Evolutionary conservation across 2,113 vertebrate genomes (phyloP).

Genomic region (Zosterops hypoxanthus): DNA sequence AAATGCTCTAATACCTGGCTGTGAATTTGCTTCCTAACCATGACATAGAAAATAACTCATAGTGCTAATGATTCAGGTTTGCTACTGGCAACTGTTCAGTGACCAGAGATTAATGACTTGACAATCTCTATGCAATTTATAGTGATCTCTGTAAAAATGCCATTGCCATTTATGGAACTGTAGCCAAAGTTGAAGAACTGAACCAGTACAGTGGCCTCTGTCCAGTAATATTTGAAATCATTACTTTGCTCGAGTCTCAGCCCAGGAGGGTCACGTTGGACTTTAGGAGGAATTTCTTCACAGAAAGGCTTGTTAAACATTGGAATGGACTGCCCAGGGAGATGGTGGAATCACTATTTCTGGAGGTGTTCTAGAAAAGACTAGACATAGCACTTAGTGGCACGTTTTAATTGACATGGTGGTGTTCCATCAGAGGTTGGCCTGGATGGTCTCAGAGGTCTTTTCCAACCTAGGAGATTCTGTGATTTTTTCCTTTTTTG

Average conservation of each 20-base stretch:
- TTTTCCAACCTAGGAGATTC: neutral
- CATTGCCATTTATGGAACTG: neutral
- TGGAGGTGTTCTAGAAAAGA: neutral
- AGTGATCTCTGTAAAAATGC: neutral
- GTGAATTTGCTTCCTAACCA: neutral
- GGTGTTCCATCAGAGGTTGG: accelerated
- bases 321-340: neutral
- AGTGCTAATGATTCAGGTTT: neutral
- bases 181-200: neutral
- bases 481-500: neutral
- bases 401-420: neutral
- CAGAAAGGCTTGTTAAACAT: neutral
- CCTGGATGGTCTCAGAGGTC: neutral
- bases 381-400: neutral
- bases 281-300: neutral
- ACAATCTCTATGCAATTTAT: neutral
- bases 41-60: neutral
- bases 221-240: neutral
- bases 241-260: neutral
- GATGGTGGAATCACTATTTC: neutral
- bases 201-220: neutral
- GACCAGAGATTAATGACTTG: neutral
- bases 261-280: neutral
- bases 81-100: neutral
- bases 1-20: neutral